Conservation (phyloP, 2,888 invertebrate genomes). For the Patella caerulea region DNA sequence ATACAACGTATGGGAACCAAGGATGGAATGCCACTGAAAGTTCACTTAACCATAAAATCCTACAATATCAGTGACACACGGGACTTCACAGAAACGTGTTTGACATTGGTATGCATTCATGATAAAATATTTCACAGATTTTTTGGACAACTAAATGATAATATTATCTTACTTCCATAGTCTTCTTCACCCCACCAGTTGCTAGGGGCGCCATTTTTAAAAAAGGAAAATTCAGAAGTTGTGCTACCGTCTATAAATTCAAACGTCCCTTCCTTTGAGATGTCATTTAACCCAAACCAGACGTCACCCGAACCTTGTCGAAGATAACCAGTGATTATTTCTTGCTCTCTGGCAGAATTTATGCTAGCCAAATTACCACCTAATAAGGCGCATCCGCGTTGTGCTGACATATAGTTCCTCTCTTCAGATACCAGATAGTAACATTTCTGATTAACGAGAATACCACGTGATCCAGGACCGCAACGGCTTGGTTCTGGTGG, state of each 20-base stretch:
- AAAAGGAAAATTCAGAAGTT: background rate
- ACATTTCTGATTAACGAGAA: slow-evolving; percentile 13
- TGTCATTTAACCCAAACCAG: slow-evolving; percentile 18
- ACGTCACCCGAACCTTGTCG: slow-evolving; percentile 11
- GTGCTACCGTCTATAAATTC: slow-evolving; percentile 8
- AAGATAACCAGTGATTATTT: slow-evolving; percentile 8
- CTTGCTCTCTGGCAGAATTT: slow-evolving; percentile 4
- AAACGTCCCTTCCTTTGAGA: slow-evolving; percentile 4
- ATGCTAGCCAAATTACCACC: slow-evolving; percentile 21
- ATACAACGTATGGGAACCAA: too few species aligned
- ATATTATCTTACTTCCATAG: background rate
- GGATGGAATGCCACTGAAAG: too few species aligned
- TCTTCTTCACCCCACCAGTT: slow-evolving; percentile 9
- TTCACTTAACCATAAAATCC: too few species aligned
- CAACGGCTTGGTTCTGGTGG: slow-evolving; percentile 1
- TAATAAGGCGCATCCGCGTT: slow-evolving; percentile 18
- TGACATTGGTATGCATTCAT: too few species aligned
- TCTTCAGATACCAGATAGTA: slow-evolving; percentile 16
- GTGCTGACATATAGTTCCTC: slow-evolving; percentile 12
- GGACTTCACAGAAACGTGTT: too few species aligned
- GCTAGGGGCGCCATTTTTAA: background rate
- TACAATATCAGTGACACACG: too few species aligned
- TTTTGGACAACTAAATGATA: too few species aligned
- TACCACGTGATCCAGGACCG: slow-evolving; percentile 19
- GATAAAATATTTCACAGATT: too few species aligned